phyloP scores from a whole-genome alignment of 2,113 vertebrate species.

The Hoplias malabaricus region DNA sequence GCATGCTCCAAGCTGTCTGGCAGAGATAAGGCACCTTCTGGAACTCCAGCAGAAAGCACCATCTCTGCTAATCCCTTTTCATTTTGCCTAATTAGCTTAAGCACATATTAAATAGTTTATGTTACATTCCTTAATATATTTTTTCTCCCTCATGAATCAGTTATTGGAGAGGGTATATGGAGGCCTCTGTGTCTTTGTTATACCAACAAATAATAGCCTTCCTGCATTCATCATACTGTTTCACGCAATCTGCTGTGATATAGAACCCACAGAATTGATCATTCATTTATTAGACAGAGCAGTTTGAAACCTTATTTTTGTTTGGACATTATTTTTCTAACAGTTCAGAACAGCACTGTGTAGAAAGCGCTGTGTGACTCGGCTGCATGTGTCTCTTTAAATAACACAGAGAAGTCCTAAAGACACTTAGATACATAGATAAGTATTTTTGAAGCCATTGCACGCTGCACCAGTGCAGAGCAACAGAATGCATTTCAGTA shows the following conservation, averaged over 20 bases:
- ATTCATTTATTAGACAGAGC: neutral
- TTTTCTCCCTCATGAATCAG: neutral
- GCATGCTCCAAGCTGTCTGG: neutral
- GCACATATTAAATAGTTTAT: conserved; percentile 1
- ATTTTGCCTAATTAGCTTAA: conserved; percentile 23
- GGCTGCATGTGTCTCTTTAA: neutral
- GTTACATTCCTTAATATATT: neutral
- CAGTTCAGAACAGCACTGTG: neutral
- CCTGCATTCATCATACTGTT: neutral
- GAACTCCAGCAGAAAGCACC: conserved; percentile 1
- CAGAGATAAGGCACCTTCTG: conserved; percentile 9
- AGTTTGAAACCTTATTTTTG: neutral
- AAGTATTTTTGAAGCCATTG: too few relatives aligned
- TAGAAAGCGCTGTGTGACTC: neutral
- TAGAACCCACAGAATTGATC: neutral
- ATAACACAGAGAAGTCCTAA: neutral
- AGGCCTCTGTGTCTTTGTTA: neutral
- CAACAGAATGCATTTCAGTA: too few relatives aligned
- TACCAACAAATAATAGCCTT: neutral
- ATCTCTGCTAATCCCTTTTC: neutral
- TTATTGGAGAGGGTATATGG: neutral
- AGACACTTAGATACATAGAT: too few relatives aligned
- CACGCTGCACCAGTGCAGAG: too few relatives aligned
- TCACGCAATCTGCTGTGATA: neutral
- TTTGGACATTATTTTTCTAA: neutral